Conservation (phyloP, 2,797 vertebrate genomes). For the Poecilia gillii region DNA sequence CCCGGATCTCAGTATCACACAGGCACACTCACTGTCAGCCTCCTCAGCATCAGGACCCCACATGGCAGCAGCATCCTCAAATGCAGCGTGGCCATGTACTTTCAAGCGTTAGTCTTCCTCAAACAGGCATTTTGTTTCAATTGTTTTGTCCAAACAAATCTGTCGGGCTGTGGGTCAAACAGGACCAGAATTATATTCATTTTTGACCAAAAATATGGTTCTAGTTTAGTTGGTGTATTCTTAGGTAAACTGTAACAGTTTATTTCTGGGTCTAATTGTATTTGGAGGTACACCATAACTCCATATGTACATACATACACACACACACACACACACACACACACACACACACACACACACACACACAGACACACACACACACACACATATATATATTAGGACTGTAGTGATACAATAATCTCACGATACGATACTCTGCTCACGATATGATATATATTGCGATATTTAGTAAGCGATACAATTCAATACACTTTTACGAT, state of each 20-base stretch:
- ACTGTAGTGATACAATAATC: too few species aligned
- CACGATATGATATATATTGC: too few species aligned
- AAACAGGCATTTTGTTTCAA: background rate
- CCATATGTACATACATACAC: too few species aligned
- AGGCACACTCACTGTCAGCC: slow-evolving; percentile 49
- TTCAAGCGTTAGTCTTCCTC: background rate
- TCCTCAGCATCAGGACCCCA: slow-evolving; percentile 47
- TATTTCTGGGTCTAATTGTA: background rate
- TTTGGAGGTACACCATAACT: background rate
- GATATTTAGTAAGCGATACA: too few species aligned
- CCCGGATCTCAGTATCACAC: slow-evolving; percentile 58
- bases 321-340: too few species aligned
- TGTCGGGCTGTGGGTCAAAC: background rate
- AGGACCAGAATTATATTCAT: background rate
- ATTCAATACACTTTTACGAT: too few species aligned
- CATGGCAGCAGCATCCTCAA: slow-evolving; percentile 12
- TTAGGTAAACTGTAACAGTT: background rate
- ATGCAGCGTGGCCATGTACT: background rate
- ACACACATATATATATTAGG: too few species aligned
- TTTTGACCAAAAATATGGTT: background rate
- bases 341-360: too few species aligned
- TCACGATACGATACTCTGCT: too few species aligned
- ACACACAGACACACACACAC: too few species aligned
- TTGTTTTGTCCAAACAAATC: background rate
- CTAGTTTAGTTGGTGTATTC: background rate